A percentile compares a stretch with the other conserved stretches of the same genome.
Evolutionary conservation across 2,113 vertebrate genomes (phyloP).

Genomic region (Alectura lathami): DNA sequence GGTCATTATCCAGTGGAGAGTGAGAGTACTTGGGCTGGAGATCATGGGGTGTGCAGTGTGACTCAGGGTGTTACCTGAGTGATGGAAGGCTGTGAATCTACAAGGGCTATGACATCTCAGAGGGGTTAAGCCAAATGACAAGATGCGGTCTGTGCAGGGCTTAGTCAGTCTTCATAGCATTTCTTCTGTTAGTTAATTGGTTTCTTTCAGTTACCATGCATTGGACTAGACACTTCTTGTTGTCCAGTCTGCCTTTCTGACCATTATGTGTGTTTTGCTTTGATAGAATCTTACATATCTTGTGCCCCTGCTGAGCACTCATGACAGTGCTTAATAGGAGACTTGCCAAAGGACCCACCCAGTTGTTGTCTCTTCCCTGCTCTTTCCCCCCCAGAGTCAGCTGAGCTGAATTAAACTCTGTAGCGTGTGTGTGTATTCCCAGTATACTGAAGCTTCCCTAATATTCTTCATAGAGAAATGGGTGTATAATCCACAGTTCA

Average conservation of each 20-base stretch:
- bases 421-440: background rate
- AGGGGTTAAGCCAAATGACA: background rate
- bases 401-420: background rate
- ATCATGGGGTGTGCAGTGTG: background rate
- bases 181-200: background rate
- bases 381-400: background rate
- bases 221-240: background rate
- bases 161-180: background rate
- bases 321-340: background rate
- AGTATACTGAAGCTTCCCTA: background rate
- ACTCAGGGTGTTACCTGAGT: background rate
- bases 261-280: background rate
- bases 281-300: background rate
- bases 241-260: background rate
- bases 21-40: background rate
- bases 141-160: background rate
- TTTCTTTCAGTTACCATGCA: background rate
- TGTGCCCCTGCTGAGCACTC: background rate
- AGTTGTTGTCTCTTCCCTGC: background rate
- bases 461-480: background rate
- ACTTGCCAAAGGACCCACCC: background rate
- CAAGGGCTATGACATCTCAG: background rate
- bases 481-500: slow-evolving; percentile 4
- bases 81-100: background rate
- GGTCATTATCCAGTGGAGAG: background rate